Base-by-base conservation (phyloP, 1,140 invertebrate species). In the Pseudomyrmex gracilis region DNA sequence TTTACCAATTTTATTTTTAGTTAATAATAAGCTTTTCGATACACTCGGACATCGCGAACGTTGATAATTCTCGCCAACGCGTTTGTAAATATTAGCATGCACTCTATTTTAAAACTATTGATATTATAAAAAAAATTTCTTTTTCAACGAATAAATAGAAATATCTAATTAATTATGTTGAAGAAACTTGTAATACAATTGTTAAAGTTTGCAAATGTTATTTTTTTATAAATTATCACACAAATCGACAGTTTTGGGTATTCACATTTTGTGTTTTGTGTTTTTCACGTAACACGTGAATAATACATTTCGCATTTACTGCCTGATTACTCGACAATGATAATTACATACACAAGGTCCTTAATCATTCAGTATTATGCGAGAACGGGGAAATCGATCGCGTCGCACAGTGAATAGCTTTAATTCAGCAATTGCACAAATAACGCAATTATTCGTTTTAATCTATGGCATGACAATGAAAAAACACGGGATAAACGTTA, bases 341-440 rank as follows among this genome's bases (percentile, higher is more conserved):
- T 76, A 70, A 58, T 60, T 24, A 49, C 49, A 51, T 66, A 83
- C 10, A 45, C 15, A n/a, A 57, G 70, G 70, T 73, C 73, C 82
- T 86, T 86, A 86, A 86, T 86, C 80, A 87, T 51, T 57, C 63
- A 57, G 67, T 82, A 73, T 86, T 83, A 86, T 76, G 49, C 49
- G 67, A 43, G 66, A 77, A 17, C 34, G 43, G 66, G 47, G 49
- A 73, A 64, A 86, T 87, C 60, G 85, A 87, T 83, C 49, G 63
- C 49, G 63, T 73, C 47, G 61, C 13, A 17, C 77, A 47, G 61
- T 70, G 49, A 68, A 85, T 34, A 20, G 58, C 45, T 86, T 86
- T 83, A 77, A 86, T 78, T 67, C 64, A 61, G 34, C n/a, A 22
- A 20, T 63, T 43, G 10, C 10, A 70, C n/a, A 34, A 74, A 70